Conservation (phyloP, 2,113 vertebrate species). For the Piaya cayana region DNA sequence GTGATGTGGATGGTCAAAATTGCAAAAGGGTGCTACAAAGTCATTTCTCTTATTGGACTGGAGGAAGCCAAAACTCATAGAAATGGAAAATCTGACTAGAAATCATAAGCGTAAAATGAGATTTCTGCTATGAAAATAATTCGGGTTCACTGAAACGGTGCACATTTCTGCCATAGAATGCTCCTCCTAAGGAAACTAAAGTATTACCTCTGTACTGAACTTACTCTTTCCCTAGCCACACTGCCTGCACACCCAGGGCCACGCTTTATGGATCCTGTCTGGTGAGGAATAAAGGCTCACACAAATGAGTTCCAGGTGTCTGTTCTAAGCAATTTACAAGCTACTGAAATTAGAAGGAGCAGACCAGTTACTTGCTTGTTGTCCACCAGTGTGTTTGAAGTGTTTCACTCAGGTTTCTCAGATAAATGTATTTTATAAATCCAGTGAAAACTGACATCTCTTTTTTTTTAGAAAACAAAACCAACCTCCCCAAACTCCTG, state of each 20-base stretch:
- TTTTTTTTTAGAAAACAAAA: conserved; percentile 24
- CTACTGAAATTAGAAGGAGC: conserved; percentile 11
- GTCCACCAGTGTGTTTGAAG: conserved; percentile 49
- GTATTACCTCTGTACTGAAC: conserved; percentile 66
- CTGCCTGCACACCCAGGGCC: conserved; percentile 58
- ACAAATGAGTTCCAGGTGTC: background rate
- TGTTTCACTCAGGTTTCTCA: conserved; percentile 74
- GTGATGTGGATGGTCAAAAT: conserved; percentile 99
- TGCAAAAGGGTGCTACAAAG: conserved; percentile 89
- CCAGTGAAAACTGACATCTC: conserved; percentile 22
- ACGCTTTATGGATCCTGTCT: conserved; percentile 32
- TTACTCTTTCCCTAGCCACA: conserved; percentile 36
- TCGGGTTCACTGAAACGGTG: conserved; percentile 48
- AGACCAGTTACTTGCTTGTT: conserved; percentile 7
- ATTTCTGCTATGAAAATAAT: conserved; percentile 20
- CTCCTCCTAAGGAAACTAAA: conserved; percentile 50
- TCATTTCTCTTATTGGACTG: conserved; percentile 80
- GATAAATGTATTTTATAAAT: conserved; percentile 62
- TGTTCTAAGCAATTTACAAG: background rate
- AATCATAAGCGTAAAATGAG: background rate
- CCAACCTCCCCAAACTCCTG: background rate
- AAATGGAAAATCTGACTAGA: conserved; percentile 90
- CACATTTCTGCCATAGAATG: conserved; percentile 58
- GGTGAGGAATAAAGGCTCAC: conserved; percentile 14
- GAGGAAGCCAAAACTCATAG: conserved; percentile 77